Evolutionary conservation across 2,797 vertebrate genomes (phyloP).

Genomic region (Gastrophryne carolinensis): DNA sequence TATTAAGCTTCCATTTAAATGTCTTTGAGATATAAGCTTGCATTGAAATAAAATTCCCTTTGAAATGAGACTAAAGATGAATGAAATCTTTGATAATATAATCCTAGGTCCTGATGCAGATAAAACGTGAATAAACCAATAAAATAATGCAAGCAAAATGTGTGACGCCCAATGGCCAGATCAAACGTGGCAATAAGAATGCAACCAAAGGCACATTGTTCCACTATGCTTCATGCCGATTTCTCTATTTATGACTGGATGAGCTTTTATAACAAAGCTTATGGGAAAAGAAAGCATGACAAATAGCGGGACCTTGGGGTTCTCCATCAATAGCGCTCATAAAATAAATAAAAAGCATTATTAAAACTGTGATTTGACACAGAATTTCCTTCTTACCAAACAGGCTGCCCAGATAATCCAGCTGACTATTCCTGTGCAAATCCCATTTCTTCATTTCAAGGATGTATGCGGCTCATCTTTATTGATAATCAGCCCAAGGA

Average conservation of each 20-base stretch:
- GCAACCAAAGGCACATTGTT: neutral
- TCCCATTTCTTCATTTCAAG: conserved; percentile 85
- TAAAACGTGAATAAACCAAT: conserved; percentile 16
- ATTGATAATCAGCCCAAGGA: conserved; percentile 90
- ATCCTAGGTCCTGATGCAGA: neutral
- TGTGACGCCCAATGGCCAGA: no score
- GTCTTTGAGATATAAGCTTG: no score
- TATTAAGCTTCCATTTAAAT: no score
- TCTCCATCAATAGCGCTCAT: conserved; percentile 58
- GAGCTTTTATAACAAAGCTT: conserved; percentile 43
- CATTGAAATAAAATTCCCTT: no score
- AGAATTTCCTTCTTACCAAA: conserved; percentile 53
- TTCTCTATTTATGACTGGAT: conserved; percentile 30
- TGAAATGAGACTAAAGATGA: no score
- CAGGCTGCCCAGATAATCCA: conserved; percentile 84
- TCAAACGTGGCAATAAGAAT: neutral
- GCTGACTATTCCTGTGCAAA: conserved; percentile 78
- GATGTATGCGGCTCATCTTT: conserved; percentile 90
- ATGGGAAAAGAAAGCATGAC: conserved; percentile 51
- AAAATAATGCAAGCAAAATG: conserved; percentile 22
- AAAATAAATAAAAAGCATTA: conserved; percentile 65
- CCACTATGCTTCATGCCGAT: neutral
- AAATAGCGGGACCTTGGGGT: conserved; percentile 60
- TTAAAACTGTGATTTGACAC: conserved; percentile 56
- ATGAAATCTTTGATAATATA: no score